Percentiles rank a stretch among this genome's conserved stretches.
These are phyloP conservation scores for Danio tinwini DNA, from an alignment of 2,797 vertebrate species.

Conservation along the genomic window DNA sequence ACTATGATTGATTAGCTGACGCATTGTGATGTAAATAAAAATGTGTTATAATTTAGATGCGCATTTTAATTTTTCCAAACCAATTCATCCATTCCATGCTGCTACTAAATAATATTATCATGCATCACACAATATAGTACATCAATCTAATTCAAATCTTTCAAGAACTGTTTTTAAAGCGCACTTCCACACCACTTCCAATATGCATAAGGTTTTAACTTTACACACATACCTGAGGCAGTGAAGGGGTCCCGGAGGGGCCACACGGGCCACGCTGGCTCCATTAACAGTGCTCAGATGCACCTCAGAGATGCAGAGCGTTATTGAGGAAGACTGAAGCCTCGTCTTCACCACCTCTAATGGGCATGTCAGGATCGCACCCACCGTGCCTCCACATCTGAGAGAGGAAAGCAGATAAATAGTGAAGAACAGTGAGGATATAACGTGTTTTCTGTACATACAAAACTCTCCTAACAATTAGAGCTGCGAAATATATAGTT, in stretches of 20 bases:
- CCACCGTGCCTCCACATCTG: conserved; percentile 97
- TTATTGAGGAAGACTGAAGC: conserved; percentile 93
- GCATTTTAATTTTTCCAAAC: too few relatives aligned
- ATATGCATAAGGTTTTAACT: too few relatives aligned
- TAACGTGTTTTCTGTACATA: too few relatives aligned
- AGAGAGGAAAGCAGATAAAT: not conserved
- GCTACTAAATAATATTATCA: not conserved
- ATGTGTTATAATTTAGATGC: too few relatives aligned
- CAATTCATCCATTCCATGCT: not conserved
- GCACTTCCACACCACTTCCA: too few relatives aligned
- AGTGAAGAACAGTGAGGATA: not conserved
- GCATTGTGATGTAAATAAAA: too few relatives aligned
- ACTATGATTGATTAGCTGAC: too few relatives aligned
- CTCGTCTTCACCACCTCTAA: conserved; percentile 98
- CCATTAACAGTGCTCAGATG: conserved; percentile 91
- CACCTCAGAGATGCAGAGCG: conserved; percentile 92
- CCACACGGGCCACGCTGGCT: conserved; percentile 85
- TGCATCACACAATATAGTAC: not conserved
- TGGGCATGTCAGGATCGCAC: conserved; percentile 97
- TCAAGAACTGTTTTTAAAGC: too few relatives aligned
- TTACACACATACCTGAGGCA: conserved; percentile 88
- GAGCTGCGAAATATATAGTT: too few relatives aligned
- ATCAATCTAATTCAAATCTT: not conserved
- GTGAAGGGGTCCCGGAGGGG: conserved; percentile 90
- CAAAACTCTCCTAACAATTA: too few relatives aligned